Evolutionary conservation across 2,888 invertebrate genomes (phyloP), one percentile per base, ranked within the genome.

Genomic region (Corythucha ciliata): DNA sequence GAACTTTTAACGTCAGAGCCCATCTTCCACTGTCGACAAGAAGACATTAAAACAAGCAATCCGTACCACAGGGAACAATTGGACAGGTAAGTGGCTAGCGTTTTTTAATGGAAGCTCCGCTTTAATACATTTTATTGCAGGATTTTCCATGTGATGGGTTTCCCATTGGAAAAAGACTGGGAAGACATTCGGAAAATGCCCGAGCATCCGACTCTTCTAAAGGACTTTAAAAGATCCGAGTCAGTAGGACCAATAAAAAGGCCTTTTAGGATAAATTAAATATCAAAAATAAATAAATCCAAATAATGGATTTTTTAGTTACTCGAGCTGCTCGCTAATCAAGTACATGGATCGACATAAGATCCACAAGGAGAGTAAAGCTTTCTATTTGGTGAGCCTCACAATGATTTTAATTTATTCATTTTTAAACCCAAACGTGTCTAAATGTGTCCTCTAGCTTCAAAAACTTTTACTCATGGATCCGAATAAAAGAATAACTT

Each of bases 71-170:
- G 96, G 66, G 97, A 98, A 69, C 98, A 98, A 67, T 71, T 98
- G 48, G 96, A 97, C 70, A 77, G 72, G 72, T 72, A 64, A 52
- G 47, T 42, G 4, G 5, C 16, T 50, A n/a, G n/a, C n/a, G n/a
- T n/a, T n/a, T n/a, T n/a, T n/a, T n/a, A n/a, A n/a, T n/a, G n/a
- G n/a, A n/a, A n/a, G n/a, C n/a, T n/a, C n/a, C n/a, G n/a, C n/a
- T n/a, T n/a, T n/a, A n/a, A n/a, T n/a, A n/a, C n/a, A 4, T 34
- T 51, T 27, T 54, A 52, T 50, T 61, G 41, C 54, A 74, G 96
- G 66, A 98, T 98, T 72, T 98, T 98, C 69, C 93, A 91, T 71
- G 96, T 98, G 0, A 98, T 98, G 97, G 98, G 98, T 18, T 98
- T 96, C 69, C 96, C 96, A 1, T 80, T 80, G 64, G 92, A 92